A percentile compares a stretch with the other conserved stretches of the same genome.
Conservation (phyloP, 2,797 vertebrate species). For the Sebastes itinus region DNA sequence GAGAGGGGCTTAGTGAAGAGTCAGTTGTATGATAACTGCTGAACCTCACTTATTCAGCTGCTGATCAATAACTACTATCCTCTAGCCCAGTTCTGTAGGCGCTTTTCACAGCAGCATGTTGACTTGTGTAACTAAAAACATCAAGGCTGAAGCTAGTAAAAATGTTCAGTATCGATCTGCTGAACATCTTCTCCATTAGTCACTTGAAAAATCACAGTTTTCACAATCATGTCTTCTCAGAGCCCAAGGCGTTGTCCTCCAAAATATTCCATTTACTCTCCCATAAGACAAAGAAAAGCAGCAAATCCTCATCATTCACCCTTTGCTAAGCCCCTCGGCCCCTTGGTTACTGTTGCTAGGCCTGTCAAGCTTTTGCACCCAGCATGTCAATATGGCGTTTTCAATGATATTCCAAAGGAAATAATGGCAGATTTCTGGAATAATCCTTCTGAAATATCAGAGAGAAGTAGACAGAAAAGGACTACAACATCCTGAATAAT, state of each 20-base stretch:
- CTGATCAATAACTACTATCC: constrained; percentile 2
- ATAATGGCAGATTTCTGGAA: no score
- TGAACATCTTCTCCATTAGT: not conserved
- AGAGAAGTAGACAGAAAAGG: no score
- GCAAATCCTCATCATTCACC: not conserved
- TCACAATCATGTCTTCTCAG: not conserved
- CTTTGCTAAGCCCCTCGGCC: no score
- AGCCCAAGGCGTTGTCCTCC: not conserved
- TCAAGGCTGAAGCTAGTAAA: not conserved
- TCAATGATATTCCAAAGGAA: no score
- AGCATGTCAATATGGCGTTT: no score
- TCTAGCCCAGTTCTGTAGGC: not conserved
- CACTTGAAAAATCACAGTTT: not conserved
- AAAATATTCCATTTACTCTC: not conserved
- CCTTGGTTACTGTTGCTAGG: no score
- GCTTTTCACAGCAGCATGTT: no score
- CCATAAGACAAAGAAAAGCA: not conserved
- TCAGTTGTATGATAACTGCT: not conserved
- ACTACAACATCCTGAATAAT: no score
- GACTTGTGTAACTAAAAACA: no score
- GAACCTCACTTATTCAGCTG: not conserved
- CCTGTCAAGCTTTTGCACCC: no score
- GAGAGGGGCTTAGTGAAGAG: no score
- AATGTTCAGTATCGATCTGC: not conserved
- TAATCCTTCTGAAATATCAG: no score